Evolutionary conservation across 2,113 vertebrate species (phyloP).

Genomic region (Lepus europaeus): DNA sequence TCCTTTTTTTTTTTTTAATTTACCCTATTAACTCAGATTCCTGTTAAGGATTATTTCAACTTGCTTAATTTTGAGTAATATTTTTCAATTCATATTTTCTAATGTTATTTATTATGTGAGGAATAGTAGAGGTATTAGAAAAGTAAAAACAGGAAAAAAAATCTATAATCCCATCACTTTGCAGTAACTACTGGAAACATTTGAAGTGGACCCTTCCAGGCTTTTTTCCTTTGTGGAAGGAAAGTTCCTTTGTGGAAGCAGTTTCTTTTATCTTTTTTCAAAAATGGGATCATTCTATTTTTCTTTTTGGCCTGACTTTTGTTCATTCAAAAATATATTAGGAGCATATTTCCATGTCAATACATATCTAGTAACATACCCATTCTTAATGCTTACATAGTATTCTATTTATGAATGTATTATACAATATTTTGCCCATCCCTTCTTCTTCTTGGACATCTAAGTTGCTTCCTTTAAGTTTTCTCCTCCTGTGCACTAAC

Average conservation of each 20-base stretch:
- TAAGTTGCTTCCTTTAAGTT: constrained; percentile 26
- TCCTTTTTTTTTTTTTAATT: neutral
- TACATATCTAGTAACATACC: constrained; percentile 3
- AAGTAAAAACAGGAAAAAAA: constrained; percentile 34
- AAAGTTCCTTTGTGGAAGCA: neutral
- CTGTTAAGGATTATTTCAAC: constrained; percentile 36
- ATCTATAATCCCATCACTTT: neutral
- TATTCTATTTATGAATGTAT: constrained; percentile 31
- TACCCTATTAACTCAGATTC: neutral
- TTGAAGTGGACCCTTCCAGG: constrained; percentile 1
- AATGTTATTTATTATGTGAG: constrained; percentile 20
- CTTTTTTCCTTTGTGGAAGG: constrained; percentile 52
- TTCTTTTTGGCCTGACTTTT: neutral
- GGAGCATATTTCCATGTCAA: neutral
- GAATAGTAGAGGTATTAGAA: constrained; percentile 43
- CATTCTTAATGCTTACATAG: constrained; percentile 27
- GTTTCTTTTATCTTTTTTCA: neutral
- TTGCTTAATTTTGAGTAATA: constrained; percentile 39
- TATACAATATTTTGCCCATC: neutral
- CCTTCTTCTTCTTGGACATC: constrained; percentile 30
- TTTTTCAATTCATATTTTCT: constrained; percentile 37
- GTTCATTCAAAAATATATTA: neutral
- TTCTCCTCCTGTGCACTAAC: neutral
- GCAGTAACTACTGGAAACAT: constrained; percentile 38
- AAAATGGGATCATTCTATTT: constrained; percentile 42